Conservation (phyloP, 2,797 vertebrate species). For the Melanotaenia parkinsoni region DNA sequence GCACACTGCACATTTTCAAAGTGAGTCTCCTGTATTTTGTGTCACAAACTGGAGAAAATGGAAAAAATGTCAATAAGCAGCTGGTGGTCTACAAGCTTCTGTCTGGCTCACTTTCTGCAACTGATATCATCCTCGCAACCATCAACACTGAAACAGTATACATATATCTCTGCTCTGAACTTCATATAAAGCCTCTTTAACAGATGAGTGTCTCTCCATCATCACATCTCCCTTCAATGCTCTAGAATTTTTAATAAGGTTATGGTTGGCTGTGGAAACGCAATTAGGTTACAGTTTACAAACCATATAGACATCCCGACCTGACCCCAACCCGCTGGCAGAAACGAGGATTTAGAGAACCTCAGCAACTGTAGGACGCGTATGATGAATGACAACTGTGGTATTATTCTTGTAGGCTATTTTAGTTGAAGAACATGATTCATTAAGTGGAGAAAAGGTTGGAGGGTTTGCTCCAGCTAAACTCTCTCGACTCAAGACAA, state of each 20-base stretch:
- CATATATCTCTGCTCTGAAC: slow-evolving; percentile 12
- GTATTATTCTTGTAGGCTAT: background rate
- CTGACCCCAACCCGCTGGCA: no score
- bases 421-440: background rate
- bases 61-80: background rate
- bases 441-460: background rate
- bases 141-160: slow-evolving; percentile 1
- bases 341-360: background rate
- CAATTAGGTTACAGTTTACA: no score
- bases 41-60: background rate
- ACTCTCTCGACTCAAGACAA: background rate
- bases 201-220: background rate
- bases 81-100: background rate
- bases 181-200: slow-evolving; percentile 5
- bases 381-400: background rate
- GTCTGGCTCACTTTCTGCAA: background rate
- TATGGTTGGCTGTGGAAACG: no score
- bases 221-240: background rate
- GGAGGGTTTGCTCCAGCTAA: background rate
- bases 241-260: background rate
- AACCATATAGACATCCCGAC: no score
- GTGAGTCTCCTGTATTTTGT: background rate
- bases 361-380: background rate
- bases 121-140: background rate
- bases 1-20: background rate